phyloP scores from a whole-genome alignment of 1,140 invertebrate genomes.

The Schlechtendalia chinensis region DNA sequence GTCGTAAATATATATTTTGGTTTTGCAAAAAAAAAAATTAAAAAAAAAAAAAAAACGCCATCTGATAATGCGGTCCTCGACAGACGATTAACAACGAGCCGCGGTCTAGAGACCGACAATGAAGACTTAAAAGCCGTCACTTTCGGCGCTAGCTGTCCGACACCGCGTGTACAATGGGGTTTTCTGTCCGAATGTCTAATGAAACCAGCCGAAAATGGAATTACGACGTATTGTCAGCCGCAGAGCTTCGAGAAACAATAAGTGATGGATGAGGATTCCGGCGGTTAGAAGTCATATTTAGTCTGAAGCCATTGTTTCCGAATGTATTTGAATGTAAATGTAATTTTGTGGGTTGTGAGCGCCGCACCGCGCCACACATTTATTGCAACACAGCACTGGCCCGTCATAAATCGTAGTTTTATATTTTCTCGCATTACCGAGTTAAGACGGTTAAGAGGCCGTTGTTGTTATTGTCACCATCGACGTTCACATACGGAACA shows the following conservation, averaged over 20 bases:
- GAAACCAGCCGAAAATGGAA: not conserved
- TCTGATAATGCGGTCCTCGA: no score
- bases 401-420: slow-evolving; percentile 4
- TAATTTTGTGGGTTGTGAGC: not conserved
- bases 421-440: not conserved
- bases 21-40: no score
- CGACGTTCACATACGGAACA: not conserved
- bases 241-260: not conserved
- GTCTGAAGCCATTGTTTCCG: not conserved
- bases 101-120: not conserved
- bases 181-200: not conserved
- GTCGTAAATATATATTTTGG: no score
- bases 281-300: not conserved
- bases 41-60: no score
- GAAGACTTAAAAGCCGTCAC: not conserved
- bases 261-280: not conserved
- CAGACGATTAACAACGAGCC: no score
- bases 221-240: not conserved
- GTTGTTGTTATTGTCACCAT: not conserved
- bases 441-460: not conserved
- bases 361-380: not conserved
- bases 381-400: not conserved
- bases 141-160: not conserved
- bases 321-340: slow-evolving; percentile 8
- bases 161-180: not conserved